Base-by-base conservation (phyloP, 2,888 invertebrate species). In the Trissolcus japonicus region DNA sequence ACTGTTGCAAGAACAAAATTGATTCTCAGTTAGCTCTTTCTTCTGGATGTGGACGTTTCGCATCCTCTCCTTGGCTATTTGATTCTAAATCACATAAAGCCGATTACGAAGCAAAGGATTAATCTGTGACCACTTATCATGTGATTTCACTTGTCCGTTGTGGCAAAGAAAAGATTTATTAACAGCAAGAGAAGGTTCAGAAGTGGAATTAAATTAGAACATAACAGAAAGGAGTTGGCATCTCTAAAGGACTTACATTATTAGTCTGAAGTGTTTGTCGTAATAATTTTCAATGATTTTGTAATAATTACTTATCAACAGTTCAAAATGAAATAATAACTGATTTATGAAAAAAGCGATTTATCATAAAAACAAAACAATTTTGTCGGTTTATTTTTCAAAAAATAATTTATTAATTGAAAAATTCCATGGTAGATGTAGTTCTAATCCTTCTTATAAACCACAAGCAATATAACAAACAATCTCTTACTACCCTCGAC, bases 71-170 rank as follows among this genome's bases (percentile, higher is more conserved):
- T 79, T 74, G 77, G 80, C 73, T 80, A 78, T 75, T 80, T 71
- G 80, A 72, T 80, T 73, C 79, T 85, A 85, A 85, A 87, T 86
- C 85, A 86, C 77, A 68, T 76, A 81, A 88, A 88, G 86, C 88
- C 87, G 88, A 88, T 88, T 88, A 88, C 83, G 78, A 79, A 81
- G 80, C 82, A 84, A 84, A 83, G 84, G 86, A 87, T 88, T 87
- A 87, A 87, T 88, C 87, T 85, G 84, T 84, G 82, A 73, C 76
- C 61, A 74, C 71, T 74, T 76, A 60, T 79, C 79, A 68, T 63
- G 79, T 72, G 65, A 79, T 79, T 76, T 68, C 61, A 63, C 57
- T 76, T 53, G 65, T 72, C 75, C 68, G 60, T 56, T 60, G 40
- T 46, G 54, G 68, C 51, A 61, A 73, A 77, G 77, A 77, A 73